A percentile compares a stretch with the other conserved stretches of the same genome.
Evolutionary conservation across 2,113 vertebrate genomes (phyloP).

Genomic region (Alligator sinensis): DNA sequence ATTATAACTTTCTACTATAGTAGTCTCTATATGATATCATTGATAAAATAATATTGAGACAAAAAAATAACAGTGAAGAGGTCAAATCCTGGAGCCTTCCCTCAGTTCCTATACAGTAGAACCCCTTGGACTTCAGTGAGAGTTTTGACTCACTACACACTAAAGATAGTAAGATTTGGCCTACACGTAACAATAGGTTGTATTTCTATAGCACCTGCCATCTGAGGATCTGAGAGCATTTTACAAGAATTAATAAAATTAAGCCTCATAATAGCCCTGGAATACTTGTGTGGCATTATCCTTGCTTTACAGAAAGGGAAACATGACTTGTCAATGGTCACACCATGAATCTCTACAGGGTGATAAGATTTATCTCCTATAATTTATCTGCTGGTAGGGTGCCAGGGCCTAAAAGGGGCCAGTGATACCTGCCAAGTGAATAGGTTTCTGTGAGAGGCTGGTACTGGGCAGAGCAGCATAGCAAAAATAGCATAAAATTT

Average conservation of each 20-base stretch:
- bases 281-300: not conserved
- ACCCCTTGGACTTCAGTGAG: not conserved
- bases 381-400: no score
- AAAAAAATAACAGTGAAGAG: not conserved
- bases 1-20: not conserved
- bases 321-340: not conserved
- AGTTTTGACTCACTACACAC: not conserved
- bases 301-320: not conserved
- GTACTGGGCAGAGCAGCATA: not conserved
- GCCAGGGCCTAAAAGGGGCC: not conserved
- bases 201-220: not conserved
- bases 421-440: not conserved
- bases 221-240: not conserved
- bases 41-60: not conserved
- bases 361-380: no score
- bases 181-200: not conserved
- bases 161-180: not conserved
- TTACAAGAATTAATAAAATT: not conserved
- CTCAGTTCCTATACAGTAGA: not conserved
- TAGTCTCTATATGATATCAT: not conserved
- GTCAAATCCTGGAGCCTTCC: not conserved
- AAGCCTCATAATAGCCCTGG: not conserved
- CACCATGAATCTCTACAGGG: no score
- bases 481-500: not conserved
- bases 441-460: not conserved